phyloP scores from a whole-genome alignment of 2,888 invertebrate species.

The Acanthacorydalis orientalis region DNA sequence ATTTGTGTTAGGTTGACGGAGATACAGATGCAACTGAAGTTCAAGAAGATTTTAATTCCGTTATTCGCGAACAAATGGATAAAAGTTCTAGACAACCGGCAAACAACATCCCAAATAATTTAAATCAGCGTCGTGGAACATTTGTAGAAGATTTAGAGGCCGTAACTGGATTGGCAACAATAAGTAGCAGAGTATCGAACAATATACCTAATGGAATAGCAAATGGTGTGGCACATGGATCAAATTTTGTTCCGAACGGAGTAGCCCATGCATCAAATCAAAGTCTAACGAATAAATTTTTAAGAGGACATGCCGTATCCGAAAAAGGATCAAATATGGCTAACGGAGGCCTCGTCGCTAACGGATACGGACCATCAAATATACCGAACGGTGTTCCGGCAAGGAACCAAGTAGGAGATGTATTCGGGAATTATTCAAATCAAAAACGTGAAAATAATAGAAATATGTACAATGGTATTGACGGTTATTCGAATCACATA shows the following conservation, averaged over 20 bases:
- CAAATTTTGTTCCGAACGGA: constrained; percentile 24
- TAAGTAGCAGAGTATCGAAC: constrained; percentile 18
- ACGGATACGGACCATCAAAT: constrained; percentile 5
- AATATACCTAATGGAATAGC: constrained; percentile 22
- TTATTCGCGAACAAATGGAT: constrained; percentile 51
- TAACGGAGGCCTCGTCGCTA: constrained; percentile 18
- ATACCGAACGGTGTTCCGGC: constrained; percentile 13
- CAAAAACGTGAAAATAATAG: constrained; percentile 16
- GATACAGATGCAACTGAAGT: constrained; percentile 68
- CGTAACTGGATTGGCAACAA: constrained; percentile 20
- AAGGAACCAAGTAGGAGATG: constrained; percentile 1
- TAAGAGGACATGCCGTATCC: constrained; percentile 11
- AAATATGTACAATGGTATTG: constrained; percentile 14
- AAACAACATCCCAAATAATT: constrained; percentile 6
- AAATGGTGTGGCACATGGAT: constrained; percentile 21
- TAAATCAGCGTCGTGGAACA: constrained; percentile 11
- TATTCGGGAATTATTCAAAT: constrained; percentile 1
- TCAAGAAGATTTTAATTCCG: constrained; percentile 56
- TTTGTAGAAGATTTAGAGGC: constrained; percentile 19
- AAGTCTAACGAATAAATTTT: no score
- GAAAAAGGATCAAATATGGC: constrained; percentile 21
- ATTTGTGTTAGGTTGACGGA: constrained; percentile 56
- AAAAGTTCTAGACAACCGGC: constrained; percentile 22
- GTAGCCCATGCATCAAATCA: constrained; percentile 20
- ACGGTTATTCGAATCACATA: constrained; percentile 19